These are phyloP conservation scores for Ctenomys sociabilis DNA, from an alignment of 2,113 vertebrate genomes.

Conservation along the genomic window DNA sequence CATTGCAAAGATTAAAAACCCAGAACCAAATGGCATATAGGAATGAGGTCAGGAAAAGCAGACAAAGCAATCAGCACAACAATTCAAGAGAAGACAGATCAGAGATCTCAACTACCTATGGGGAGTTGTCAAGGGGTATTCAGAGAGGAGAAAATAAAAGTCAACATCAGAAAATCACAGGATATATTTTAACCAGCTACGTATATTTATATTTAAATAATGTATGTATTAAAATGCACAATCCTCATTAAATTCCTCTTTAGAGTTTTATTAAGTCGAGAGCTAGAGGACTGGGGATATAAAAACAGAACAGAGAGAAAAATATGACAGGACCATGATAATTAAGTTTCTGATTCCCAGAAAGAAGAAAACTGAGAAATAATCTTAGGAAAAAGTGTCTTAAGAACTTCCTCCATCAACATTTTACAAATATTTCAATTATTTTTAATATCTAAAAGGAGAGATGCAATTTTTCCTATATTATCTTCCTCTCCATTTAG, in stretches of 20 bases:
- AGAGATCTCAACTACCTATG: not conserved
- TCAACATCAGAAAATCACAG: not conserved
- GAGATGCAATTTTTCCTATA: constrained; percentile 13
- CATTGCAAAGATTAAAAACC: constrained; percentile 2
- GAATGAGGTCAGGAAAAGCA: constrained; percentile 39
- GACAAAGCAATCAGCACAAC: not conserved
- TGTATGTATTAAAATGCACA: not conserved
- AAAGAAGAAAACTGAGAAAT: not conserved
- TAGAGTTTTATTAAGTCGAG: not conserved
- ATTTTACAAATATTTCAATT: not conserved
- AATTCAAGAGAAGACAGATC: not conserved
- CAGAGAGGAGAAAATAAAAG: not conserved
- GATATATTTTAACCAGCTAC: not conserved
- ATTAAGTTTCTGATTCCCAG: not conserved
- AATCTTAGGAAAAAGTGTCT: not conserved
- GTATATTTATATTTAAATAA: constrained; percentile 49
- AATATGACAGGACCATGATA: not conserved
- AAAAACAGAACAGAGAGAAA: not conserved
- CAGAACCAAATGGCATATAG: not conserved
- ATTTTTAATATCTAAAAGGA: not conserved
- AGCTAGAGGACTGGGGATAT: not conserved
- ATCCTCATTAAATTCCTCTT: constrained; percentile 22
- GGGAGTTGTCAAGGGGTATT: not conserved
- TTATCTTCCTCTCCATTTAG: constrained; percentile 8
- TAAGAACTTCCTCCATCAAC: not conserved